Evolutionary conservation across 2,888 invertebrate genomes (phyloP).

Genomic region (Calliscelio sp.): DNA sequence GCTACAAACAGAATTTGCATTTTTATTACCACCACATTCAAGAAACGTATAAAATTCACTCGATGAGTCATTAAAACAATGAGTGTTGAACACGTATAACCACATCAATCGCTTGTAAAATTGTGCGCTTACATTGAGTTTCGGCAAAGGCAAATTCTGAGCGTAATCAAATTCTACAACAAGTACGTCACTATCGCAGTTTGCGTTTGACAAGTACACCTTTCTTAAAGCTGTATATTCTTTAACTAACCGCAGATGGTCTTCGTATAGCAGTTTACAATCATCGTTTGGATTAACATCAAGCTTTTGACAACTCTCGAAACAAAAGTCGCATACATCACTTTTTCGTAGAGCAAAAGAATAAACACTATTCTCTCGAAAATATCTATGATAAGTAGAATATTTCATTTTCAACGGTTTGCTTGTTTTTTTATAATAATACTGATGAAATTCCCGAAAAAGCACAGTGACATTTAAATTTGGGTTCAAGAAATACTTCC

Average conservation of each 20-base stretch:
- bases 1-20: slow-evolving; percentile 29
- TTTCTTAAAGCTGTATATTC: neutral
- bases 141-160: slow-evolving; percentile 8
- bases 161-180: slow-evolving; percentile 11
- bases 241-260: neutral
- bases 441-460: neutral
- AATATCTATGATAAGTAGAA: slow-evolving; percentile 46
- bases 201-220: no score
- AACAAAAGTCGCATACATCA: slow-evolving; percentile 18
- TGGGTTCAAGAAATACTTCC: slow-evolving; percentile 7
- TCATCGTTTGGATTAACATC: neutral
- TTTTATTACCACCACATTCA: neutral
- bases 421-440: neutral
- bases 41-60: neutral
- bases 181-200: neutral
- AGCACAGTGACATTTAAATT: neutral
- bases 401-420: slow-evolving; percentile 36
- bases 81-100: slow-evolving; percentile 12
- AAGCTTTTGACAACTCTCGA: neutral
- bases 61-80: neutral
- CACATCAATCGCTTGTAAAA: neutral
- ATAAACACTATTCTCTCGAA: slow-evolving; percentile 34
- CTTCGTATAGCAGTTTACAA: neutral
- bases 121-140: slow-evolving; percentile 7
- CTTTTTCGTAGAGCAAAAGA: slow-evolving; percentile 13